Base-by-base conservation (phyloP, 2,888 invertebrate genomes). In the Tetanocera ferruginea region DNA sequence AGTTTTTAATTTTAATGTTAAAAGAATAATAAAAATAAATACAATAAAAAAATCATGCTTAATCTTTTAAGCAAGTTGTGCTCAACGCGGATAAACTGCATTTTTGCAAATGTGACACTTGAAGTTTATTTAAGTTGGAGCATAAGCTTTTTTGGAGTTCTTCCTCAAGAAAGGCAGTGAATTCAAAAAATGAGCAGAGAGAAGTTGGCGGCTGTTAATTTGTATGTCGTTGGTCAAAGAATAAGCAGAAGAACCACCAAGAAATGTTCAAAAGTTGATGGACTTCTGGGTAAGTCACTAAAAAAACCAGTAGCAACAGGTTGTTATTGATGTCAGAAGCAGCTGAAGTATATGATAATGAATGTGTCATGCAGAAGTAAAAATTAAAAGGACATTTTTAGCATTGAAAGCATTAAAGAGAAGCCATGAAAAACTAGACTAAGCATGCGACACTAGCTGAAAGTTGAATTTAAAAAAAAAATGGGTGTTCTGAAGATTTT, bases 1-100 rank as follows among this genome's bases (percentile, higher is more conserved):
- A 84, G 84, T 86, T 87, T 84, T 67, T 55, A 75, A 66, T 75
- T 67, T 75, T 75, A 34, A 23, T 49, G 19, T 11, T 31, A 2
- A 6, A 17, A n/a, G 11, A 34, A 6, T 2, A 51, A 25, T 28
- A 8, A 14, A 25, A 25, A 14, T 25, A 52, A n/a, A 49, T 0
- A n/a, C n/a, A n/a, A n/a, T n/a, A n/a, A n/a, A 60, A 60, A 2
- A 34, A 23, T 25, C 9, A 34, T 60, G 37, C 31, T 64, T 6
- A 67, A 31, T 11, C 71, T 19, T 71, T 23, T 28, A 55, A 28
- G 19, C 51, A 9, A 19, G 57, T 28, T 28, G 55, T 64, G 31
- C 49, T 49, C 69, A 23, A 19, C 51, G 37, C n/a, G 49, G 74
- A 55, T 51, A 73, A 74, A 51, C 74, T n/a, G 51, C 64, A 66